Evolutionary conservation across 2,797 vertebrate genomes (phyloP), one percentile per base, ranked within the genome.

Genomic region (Erethizon dorsatum): DNA sequence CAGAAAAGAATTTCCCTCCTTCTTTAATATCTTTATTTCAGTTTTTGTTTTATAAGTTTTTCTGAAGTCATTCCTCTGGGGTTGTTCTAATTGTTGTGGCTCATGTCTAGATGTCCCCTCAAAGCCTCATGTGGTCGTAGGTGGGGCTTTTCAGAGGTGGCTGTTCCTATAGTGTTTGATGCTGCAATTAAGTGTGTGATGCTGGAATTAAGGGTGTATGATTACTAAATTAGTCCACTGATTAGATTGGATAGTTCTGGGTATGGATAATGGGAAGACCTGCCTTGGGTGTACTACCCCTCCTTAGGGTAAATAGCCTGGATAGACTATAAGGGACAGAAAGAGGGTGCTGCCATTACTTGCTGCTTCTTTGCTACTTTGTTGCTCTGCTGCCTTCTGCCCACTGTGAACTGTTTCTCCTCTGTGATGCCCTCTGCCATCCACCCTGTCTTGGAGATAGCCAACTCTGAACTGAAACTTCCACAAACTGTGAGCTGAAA

Each of bases 1-100:
- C 6, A 92, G 11, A 95, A 89, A 95, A 85, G 9, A 57, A 84
- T 83, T 92, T 97, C 33, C 45, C 50, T 96, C n/a, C 78, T 88
- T 33, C 15, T 79, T 75, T 63, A 93, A 87, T 92, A 37, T 37
- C 15, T 47, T 79, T 85, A 56, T 57, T 93, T 94, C 82, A 78
- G 57, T 47, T 94, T 59, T 45, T 83, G 11, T 73, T 86, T 91
- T 24, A 0, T 84, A 15, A 14, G 20, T 11, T 54, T 67, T 59
- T 65, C 26, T 41, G 1, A 91, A 87, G 22, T 91, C 28, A 20
- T 87, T n/a, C 4, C 56, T 91, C 67, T 28, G 22, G 80, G 41
- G 22, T 67, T 83, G 22, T 87, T 86, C 33, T 92, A 91, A 83
- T 82, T 77, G 13, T 28, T 17, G 17, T 31, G 41, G 45, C 6